Conservation (phyloP, 1,140 invertebrate genomes). For the Drosophila sp. region DNA sequence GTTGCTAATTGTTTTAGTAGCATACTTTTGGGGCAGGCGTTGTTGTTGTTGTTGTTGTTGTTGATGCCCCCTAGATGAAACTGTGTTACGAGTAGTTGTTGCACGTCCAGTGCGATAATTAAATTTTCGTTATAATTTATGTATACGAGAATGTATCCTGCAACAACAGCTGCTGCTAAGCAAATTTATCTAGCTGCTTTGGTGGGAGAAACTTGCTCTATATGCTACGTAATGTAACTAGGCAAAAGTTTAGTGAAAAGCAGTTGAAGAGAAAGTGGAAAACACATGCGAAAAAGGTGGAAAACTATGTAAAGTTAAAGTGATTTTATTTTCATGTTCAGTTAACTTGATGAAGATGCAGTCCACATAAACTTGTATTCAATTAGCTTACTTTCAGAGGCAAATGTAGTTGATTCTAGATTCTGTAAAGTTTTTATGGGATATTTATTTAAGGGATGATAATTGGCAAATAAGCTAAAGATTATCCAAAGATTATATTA, state of each 20-base stretch:
- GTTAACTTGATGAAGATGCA: slow-evolving; percentile 1
- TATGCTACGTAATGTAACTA: not conserved
- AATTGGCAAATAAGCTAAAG: no score
- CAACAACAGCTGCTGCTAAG: slow-evolving; percentile 61
- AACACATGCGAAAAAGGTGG: not conserved
- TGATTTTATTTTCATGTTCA: slow-evolving; percentile 12
- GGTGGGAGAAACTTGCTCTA: not conserved
- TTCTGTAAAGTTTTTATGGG: not conserved
- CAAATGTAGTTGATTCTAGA: not conserved
- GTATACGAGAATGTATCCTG: slow-evolving; percentile 39
- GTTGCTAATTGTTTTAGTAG: slow-evolving; percentile 81
- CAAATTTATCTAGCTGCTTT: slow-evolving; percentile 40
- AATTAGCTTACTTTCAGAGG: slow-evolving; percentile 10
- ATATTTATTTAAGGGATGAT: not conserved
- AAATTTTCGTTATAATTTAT: slow-evolving; percentile 76
- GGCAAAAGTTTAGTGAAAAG: not conserved
- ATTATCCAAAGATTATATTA: no score
- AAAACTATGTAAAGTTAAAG: slow-evolving; percentile 2
- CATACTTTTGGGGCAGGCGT: slow-evolving; percentile 64
- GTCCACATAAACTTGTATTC: not conserved
- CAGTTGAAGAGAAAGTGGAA: not conserved
- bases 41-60: slow-evolving; percentile 20
- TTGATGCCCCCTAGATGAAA: slow-evolving; percentile 39
- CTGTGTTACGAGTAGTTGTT: slow-evolving; percentile 59
- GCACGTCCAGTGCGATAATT: slow-evolving; percentile 70